A percentile compares a stretch with the other conserved stretches of the same genome.
phyloP scores from a whole-genome alignment of 1,140 invertebrate species.

The Anastrepha obliqua region DNA sequence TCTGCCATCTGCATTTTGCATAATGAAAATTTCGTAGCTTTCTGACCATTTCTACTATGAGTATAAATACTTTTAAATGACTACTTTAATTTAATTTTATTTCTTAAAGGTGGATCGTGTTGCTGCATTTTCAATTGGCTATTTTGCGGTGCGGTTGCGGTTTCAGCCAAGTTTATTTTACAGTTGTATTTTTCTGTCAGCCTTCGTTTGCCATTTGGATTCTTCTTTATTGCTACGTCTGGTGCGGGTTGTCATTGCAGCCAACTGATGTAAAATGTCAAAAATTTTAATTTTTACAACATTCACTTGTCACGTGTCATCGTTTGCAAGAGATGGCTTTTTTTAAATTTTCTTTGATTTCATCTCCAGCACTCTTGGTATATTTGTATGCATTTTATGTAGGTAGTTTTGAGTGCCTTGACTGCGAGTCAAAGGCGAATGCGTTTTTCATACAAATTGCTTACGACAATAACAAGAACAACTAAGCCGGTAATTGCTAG shows the following conservation, averaged over 20 bases:
- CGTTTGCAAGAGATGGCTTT: neutral
- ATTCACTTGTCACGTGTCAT: slow-evolving; percentile 46
- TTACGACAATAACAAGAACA: slow-evolving; percentile 34
- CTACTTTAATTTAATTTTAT: slow-evolving; percentile 32
- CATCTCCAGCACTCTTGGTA: neutral
- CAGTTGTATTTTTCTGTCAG: neutral
- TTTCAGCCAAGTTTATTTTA: neutral
- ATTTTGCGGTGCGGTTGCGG: slow-evolving; percentile 1
- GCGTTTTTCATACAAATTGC: slow-evolving; percentile 46
- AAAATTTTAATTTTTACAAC: slow-evolving; percentile 43
- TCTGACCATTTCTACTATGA: neutral
- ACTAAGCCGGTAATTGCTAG: slow-evolving; percentile 1
- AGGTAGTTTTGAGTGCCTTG: neutral
- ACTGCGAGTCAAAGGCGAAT: slow-evolving; percentile 29
- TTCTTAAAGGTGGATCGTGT: slow-evolving; percentile 4
- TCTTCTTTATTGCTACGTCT: neutral
- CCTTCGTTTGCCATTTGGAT: neutral
- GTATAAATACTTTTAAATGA: slow-evolving; percentile 1
- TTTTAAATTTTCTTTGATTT: slow-evolving; percentile 34
- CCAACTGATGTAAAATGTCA: slow-evolving; percentile 38
- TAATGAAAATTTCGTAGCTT: neutral
- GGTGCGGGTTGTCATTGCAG: neutral
- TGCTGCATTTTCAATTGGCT: neutral
- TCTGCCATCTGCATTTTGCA: slow-evolving; percentile 13
- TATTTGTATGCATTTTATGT: slow-evolving; percentile 36